Evolutionary conservation across 2,888 invertebrate genomes (phyloP), one percentile per base, ranked within the genome.

Genomic region (Torymus aiolomorphi): DNA sequence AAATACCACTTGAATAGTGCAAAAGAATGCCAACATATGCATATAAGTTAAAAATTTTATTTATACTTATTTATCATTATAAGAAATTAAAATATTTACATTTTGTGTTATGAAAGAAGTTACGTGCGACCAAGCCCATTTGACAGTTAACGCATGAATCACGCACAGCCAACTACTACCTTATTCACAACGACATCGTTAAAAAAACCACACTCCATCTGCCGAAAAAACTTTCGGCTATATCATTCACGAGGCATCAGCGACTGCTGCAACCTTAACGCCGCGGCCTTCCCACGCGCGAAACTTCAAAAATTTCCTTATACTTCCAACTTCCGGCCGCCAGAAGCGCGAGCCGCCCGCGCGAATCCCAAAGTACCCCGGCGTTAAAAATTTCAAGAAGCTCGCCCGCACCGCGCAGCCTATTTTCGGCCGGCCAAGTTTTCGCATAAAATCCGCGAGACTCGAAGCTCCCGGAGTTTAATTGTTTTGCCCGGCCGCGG

Each of bases 311-410:
- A 66, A 65, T 51, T 76, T 72, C 31, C 49, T 54, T 31, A 66
- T 66, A 78, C 72, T 78, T 61, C 71, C 59, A 57, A 76, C 67
- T 76, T 67, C 59, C 65, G 56, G 14, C 31, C 56, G 20, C 20
- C 1, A 20, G 20, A 20, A 20, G n/a, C 20, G 1, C 20, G 2
- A n/a, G 2, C 20, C 20, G 65, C 65, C 14, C n/a, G 74, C 51
- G 31, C 65, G 78, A 78, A 59, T 71, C 16, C 24, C 57, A n/a
- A 72, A 78, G 59, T 59, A 59, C 73, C 61, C 14, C 18, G 61
- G 62, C 69, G 72, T 63, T 78, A 69, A 78, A 77, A 73, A 56
- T 78, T 78, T 78, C 62, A 78, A 69, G 78, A 63, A 67, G 57
- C 67, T 78, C 75, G 49, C 62, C 63, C 63, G 54, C n/a, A 2